Conservation (phyloP, 1,140 invertebrate species). For the Ephestia elutella region DNA sequence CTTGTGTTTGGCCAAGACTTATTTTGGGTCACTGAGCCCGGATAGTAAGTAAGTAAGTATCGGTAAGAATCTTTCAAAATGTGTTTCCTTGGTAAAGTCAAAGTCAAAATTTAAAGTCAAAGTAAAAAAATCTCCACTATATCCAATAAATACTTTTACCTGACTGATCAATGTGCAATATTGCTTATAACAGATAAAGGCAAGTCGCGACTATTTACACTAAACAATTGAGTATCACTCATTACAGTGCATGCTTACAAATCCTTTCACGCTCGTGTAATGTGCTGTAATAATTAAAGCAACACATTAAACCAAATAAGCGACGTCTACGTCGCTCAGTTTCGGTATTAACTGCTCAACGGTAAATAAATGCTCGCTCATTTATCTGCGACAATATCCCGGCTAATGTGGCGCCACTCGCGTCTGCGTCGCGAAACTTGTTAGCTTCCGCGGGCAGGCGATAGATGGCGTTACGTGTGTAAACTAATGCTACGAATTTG, state of each 20-base stretch:
- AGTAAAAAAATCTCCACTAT: too few relatives aligned
- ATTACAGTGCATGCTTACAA: background rate
- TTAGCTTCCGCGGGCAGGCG: slow-evolving; percentile 16
- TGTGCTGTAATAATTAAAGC: background rate
- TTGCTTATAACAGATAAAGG: too few relatives aligned
- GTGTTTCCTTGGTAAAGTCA: too few relatives aligned
- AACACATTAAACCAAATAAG: background rate
- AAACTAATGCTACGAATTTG: background rate
- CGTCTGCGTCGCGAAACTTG: slow-evolving; percentile 3
- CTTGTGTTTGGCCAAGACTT: too few relatives aligned
- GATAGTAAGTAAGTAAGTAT: too few relatives aligned
- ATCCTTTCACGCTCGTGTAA: background rate
- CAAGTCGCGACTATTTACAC: too few relatives aligned
- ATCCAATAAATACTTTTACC: too few relatives aligned
- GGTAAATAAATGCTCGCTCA: slow-evolving; percentile 28
- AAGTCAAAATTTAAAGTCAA: too few relatives aligned
- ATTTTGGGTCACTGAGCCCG: too few relatives aligned
- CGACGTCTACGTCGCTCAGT: slow-evolving; percentile 10
- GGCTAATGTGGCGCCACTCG: slow-evolving; percentile 11
- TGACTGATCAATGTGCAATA: too few relatives aligned
- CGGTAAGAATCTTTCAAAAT: too few relatives aligned
- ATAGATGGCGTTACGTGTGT: slow-evolving; percentile 19
- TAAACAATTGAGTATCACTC: background rate
- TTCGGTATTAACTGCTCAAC: slow-evolving; percentile 23
- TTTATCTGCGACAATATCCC: slow-evolving; percentile 20